Base-by-base conservation (phyloP, 2,888 invertebrate genomes). In the Trachelus troglodyta region DNA sequence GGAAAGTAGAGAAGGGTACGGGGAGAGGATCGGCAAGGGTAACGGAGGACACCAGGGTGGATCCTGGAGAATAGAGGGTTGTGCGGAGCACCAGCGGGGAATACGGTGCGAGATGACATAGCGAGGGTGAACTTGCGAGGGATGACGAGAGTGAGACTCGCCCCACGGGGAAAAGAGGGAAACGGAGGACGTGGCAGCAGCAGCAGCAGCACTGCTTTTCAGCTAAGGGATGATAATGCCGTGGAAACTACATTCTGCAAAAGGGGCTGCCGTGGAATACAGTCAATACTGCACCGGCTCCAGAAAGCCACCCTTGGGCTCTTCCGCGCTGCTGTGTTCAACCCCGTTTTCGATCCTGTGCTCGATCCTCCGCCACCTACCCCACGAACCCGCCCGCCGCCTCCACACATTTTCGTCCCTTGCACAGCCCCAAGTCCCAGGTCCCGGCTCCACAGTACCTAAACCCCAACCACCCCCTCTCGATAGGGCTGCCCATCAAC, bases 251-350 rank as follows among this genome's bases (percentile, higher is more conserved):
- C 84, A 85, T 85, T 82, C 79, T 81, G 80, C 80, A 82, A 40
- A 81, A 83, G 79, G 78, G 81, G 77, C 35, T 80, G 81, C 77
- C 78, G 79, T 69, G 79, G 83, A 78, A 83, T 82, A 85, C 81
- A 87, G 87, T 89, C 87, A 84, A 89, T 90, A 89, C 86, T 89
- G 88, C 89, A 90, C 81, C 85, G 81, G 12, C 15, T 40, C 40
- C 15, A 40, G 40, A 40, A 40, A 40, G 40, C 40, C 40, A 40
- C 40, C 40, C 40, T 40, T 40, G 6, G 40, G 40, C 74, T 34
- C 33, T 74, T 31, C 74, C 34, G 6, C 74, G 23, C 34, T 31
- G 31, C 74, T 74, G 23, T 34, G 31, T 34, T 34, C 35, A n/a
- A 30, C 74, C 31, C 74, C n/a, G n/a, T n/a, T 15, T 74, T 34